Conservation (phyloP, 2,797 vertebrate species). For the Rousettus madagascariensis region DNA sequence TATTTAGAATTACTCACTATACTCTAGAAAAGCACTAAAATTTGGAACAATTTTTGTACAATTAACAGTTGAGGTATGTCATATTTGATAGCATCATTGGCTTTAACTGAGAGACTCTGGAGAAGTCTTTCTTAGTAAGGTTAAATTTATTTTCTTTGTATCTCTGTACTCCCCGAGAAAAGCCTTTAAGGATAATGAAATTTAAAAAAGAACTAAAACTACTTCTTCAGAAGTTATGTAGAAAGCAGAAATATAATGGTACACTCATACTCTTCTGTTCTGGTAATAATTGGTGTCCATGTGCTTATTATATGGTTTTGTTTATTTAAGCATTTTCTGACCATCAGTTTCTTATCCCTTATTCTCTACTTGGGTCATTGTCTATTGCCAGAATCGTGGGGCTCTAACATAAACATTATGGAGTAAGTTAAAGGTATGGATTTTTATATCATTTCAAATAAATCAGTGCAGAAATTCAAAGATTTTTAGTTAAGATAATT, state of each 20-base stretch:
- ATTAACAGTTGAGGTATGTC: not conserved
- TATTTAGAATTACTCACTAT: not conserved
- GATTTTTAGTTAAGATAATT: not conserved
- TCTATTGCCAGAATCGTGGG: not conserved
- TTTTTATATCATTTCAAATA: not conserved
- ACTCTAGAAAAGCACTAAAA: not conserved
- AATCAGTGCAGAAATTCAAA: constrained; percentile 27
- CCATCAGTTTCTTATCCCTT: not conserved
- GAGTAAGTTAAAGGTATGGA: not conserved
- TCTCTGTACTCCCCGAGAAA: not conserved
- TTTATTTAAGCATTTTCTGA: not conserved
- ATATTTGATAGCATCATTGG: not conserved
- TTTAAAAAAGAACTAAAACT: not conserved
- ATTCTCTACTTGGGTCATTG: not conserved
- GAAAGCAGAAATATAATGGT: not conserved
- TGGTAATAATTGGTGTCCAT: not conserved
- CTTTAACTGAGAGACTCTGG: not conserved
- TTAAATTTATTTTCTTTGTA: constrained; percentile 39
- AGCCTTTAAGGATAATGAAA: not conserved
- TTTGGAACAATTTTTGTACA: not conserved
- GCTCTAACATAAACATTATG: not conserved
- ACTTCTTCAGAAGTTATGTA: not conserved
- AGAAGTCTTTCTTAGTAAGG: not conserved
- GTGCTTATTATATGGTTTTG: not conserved
- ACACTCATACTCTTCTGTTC: not conserved